Base-by-base conservation (phyloP, 2,113 vertebrate species). In the Turnix velox region DNA sequence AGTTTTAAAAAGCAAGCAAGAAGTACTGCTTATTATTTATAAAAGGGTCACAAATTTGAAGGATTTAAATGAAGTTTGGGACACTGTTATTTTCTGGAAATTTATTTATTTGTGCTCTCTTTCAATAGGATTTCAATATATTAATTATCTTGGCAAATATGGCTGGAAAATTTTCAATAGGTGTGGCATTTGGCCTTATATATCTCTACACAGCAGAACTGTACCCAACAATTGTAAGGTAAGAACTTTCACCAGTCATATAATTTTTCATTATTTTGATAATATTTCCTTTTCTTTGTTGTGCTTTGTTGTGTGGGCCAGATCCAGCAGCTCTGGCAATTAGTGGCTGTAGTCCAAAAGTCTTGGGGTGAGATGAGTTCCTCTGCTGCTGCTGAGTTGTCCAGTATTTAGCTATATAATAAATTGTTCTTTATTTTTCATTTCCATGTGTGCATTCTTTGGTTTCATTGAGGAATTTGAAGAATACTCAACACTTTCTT, bases 171-270 rank as follows among this genome's bases (percentile, higher is more conserved):
- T 99, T 99, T 97, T 96, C 98, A 66, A 97, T 99, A 18, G 98
- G 98, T 15, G 98, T 99, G 66, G 98, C 98, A 3, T 99, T 99
- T 93, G 99, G 98, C 52, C 98, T 99, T 39, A 98, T 99, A 92
- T 99, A 99, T 92, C 96, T 99, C 80, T 99, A 99, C 93, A 99
- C 98, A 14, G 99, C 99, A 84, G 99, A 99, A 92, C 97, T 99
- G 42, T 99, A 99, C 91, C 99, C 99, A 52, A 99, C 99, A 24
- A 93, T 97, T 85, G 97, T 99, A 97, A 98, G 99, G 99, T 99
- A 92, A 96, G 96, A 76, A 57, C 58, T 92, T 82, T 22, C 0
- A 2, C 14, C n/a, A 69, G 31, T 15, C 33, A 51, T 3, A 1
- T n/a, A 25, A 25, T 69, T 82, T 71, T 68, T 74, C 48, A 63